Percentiles rank a stretch among this genome's conserved stretches.
These are phyloP conservation scores for Jacana jacana DNA, from an alignment of 2,113 vertebrate species.

Conservation along the genomic window DNA sequence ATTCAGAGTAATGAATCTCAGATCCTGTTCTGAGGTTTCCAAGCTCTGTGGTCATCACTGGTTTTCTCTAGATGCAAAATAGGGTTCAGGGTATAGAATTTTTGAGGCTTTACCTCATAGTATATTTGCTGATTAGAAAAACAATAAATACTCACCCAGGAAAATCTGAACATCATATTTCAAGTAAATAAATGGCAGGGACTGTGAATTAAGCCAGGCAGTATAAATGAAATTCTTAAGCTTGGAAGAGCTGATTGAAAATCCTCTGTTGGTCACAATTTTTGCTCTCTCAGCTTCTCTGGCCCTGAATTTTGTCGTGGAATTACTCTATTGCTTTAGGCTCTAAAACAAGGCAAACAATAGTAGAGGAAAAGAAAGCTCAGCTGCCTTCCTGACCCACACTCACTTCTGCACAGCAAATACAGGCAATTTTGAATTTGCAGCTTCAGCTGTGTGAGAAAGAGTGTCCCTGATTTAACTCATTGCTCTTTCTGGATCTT, in stretches of 20 bases:
- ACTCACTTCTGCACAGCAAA: neutral
- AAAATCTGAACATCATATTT: neutral
- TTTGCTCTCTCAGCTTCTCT: slow-evolving; percentile 27
- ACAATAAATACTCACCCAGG: neutral
- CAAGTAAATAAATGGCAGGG: neutral
- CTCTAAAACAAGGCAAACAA: slow-evolving; percentile 42
- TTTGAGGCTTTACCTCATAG: neutral
- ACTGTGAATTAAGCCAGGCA: neutral
- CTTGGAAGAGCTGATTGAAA: neutral
- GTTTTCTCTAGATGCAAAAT: neutral
- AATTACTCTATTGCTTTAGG: slow-evolving; percentile 37
- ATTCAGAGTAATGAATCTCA: neutral
- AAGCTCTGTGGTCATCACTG: neutral
- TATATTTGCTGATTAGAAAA: neutral
- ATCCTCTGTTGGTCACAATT: neutral
- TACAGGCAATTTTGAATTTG: neutral
- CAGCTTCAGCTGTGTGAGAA: neutral
- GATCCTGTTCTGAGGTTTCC: neutral
- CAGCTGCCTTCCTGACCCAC: slow-evolving; percentile 19
- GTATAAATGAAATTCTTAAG: neutral
- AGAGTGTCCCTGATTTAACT: neutral
- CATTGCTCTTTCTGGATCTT: neutral
- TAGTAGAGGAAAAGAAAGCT: slow-evolving; percentile 5
- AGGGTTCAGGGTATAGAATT: neutral
- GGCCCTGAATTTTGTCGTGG: slow-evolving; percentile 18